Evolutionary conservation across 1,140 invertebrate species (phyloP), one percentile per base, ranked within the genome.

Genomic region (Druon quercuslanigerum): DNA sequence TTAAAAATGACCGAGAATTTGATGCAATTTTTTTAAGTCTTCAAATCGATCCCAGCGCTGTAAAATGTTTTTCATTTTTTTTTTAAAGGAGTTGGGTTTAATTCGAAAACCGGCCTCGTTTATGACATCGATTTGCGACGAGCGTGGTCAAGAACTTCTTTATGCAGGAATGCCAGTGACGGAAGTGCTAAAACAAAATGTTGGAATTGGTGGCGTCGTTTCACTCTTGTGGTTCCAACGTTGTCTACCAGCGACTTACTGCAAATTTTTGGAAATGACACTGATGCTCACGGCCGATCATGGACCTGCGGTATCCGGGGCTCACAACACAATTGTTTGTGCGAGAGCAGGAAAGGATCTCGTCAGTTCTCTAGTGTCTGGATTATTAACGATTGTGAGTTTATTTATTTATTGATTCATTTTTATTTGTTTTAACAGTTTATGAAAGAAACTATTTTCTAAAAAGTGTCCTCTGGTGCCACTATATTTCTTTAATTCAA

Each of bases 81-180:
- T 76, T 33, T 85, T 90, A 1, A 87, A 96, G 95, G 99, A 99
- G 93, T 92, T 99, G 66, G 99, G 99, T 16, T 91, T 99, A 0
- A 99, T 99, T 86, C 94, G 99, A 54, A 99, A 99, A 90, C 99
- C 99, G 51, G 99, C 99, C 0, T 99, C 98, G 0, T 99, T 99
- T 90, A 99, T 99, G 96, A 99, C 98, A 16, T 98, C 96, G 20
- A 99, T 99, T 86, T 99, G 98, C 91, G 99, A 99, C 92, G 99
- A 99, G 91, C 93, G 99, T 84, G 99, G 99, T 8, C 98, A 99
- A 87, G 99, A 99, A 92, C 92, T 99, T 19, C 92, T 98, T 20
- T 99, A 99, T 92, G 98, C 98, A 76, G 99, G 99, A 16, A 99
- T 99, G 93, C 99, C 99, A 25, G 99, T 99, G 85, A 98, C 97